Conservation (phyloP, 1,140 invertebrate species). For the Lethocerus indicus region DNA sequence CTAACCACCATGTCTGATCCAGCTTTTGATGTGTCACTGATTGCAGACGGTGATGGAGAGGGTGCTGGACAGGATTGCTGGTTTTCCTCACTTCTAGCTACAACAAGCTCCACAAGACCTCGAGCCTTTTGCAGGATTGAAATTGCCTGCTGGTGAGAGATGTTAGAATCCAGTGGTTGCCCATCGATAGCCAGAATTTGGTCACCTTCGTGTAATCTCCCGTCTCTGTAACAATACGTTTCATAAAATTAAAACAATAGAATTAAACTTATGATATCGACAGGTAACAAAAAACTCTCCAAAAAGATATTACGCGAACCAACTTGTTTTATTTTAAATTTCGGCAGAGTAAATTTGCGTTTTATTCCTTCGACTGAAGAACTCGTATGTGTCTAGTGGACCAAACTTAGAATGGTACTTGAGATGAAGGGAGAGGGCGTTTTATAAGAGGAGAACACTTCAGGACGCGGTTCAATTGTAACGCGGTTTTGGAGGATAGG, state of each 20-base stretch:
- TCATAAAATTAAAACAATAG: slow-evolving; percentile 16
- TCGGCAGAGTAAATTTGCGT: no score
- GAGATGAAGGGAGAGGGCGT: no score
- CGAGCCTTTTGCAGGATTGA: slow-evolving; percentile 61
- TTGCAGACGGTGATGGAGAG: slow-evolving; percentile 28
- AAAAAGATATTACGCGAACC: no score
- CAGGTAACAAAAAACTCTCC: no score
- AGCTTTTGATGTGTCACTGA: slow-evolving; percentile 54
- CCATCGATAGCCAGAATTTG: slow-evolving; percentile 80
- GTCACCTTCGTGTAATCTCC: slow-evolving; percentile 61
- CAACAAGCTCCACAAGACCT: slow-evolving; percentile 54
- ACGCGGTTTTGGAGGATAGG: no score
- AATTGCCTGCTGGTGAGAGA: slow-evolving; percentile 77
- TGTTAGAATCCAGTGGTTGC: slow-evolving; percentile 61
- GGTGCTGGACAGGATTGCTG: slow-evolving; percentile 12
- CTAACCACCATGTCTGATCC: slow-evolving; percentile 53
- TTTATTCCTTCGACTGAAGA: no score
- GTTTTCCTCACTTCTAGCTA: slow-evolving; percentile 30
- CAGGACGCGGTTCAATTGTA: no score
- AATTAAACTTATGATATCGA: no score
- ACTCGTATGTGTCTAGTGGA: no score
- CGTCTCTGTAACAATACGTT: slow-evolving; percentile 40
- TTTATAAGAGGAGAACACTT: no score
- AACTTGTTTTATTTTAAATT: no score
- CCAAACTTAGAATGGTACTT: no score